phyloP scores from a whole-genome alignment of 2,888 invertebrate species.

The Ennomos quercinarius region DNA sequence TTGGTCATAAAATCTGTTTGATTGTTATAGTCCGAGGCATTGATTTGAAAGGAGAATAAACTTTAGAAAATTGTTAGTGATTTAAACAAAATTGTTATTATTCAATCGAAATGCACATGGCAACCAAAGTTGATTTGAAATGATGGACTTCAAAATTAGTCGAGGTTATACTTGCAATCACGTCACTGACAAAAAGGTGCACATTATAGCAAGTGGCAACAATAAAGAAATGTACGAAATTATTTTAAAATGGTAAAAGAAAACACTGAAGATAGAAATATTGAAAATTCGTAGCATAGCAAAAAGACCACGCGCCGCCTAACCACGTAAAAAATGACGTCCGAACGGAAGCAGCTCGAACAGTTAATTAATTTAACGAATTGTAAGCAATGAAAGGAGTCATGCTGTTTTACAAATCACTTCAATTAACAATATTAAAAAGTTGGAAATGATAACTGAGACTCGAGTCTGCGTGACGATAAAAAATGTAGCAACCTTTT shows the following conservation, averaged over 20 bases:
- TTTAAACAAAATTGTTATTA: conserved; percentile 21
- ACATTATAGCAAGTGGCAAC: no score
- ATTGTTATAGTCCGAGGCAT: conserved; percentile 32
- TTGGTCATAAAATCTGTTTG: conserved; percentile 32
- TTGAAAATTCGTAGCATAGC: conserved; percentile 18
- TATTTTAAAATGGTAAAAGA: neutral
- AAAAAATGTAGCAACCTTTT: conserved; percentile 46
- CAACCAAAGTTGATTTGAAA: conserved; percentile 13
- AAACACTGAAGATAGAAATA: conserved; percentile 11
- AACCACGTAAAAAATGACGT: conserved; percentile 73
- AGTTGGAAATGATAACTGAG: conserved; percentile 75
- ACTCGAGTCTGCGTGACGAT: conserved; percentile 67
- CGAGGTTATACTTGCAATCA: no score
- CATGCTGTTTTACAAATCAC: conserved; percentile 86
- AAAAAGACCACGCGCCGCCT: conserved; percentile 57
- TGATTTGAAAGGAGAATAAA: conserved; percentile 31
- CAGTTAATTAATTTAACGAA: conserved; percentile 83
- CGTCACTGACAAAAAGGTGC: no score
- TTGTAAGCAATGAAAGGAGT: conserved; percentile 85
- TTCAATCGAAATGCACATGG: conserved; percentile 25
- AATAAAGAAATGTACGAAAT: neutral
- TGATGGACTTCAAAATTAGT: neutral
- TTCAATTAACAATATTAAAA: conserved; percentile 85
- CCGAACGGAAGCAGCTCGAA: conserved; percentile 81
- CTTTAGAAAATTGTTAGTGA: conserved; percentile 18